These are phyloP conservation scores for Thymallus thymallus DNA, from an alignment of 2,113 vertebrate species.

Conservation along the genomic window DNA sequence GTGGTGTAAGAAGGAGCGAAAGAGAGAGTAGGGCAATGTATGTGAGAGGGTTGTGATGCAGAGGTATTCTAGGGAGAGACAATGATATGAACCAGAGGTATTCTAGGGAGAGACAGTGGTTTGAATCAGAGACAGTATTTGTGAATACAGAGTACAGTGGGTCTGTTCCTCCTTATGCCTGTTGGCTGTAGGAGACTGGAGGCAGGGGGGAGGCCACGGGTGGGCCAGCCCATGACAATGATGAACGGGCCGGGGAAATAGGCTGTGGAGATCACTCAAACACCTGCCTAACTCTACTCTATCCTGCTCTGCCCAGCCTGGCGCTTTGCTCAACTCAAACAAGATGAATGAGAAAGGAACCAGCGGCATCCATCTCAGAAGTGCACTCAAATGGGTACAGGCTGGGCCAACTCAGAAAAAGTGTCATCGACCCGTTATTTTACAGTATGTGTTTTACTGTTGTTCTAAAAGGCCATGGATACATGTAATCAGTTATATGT, in stretches of 20 bases:
- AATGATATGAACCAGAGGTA: too few species aligned
- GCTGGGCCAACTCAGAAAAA: conserved; percentile 30
- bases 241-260: conserved; percentile 60
- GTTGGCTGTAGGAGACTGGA: not conserved
- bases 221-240: conserved; percentile 56
- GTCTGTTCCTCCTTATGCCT: too few species aligned
- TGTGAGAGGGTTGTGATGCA: too few species aligned
- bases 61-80: too few species aligned
- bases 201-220: not conserved
- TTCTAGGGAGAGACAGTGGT: too few species aligned
- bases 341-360: conserved; percentile 54
- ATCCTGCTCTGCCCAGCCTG: conserved; percentile 34
- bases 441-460: conserved; percentile 14
- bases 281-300: conserved; percentile 55
- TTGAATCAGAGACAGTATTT: too few species aligned
- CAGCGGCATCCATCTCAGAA: too few species aligned
- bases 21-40: not conserved
- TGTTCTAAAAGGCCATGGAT: not conserved
- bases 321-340: conserved; percentile 59
- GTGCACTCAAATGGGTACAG: conserved; percentile 1
- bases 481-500: too few species aligned
- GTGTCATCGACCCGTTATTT: conserved; percentile 10
- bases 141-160: too few species aligned
- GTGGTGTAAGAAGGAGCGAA: not conserved
- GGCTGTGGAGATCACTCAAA: conserved; percentile 59